Percentiles rank a stretch among this genome's conserved stretches.
phyloP scores from a whole-genome alignment of 2,797 vertebrate genomes.

The Pangasius macronema region DNA sequence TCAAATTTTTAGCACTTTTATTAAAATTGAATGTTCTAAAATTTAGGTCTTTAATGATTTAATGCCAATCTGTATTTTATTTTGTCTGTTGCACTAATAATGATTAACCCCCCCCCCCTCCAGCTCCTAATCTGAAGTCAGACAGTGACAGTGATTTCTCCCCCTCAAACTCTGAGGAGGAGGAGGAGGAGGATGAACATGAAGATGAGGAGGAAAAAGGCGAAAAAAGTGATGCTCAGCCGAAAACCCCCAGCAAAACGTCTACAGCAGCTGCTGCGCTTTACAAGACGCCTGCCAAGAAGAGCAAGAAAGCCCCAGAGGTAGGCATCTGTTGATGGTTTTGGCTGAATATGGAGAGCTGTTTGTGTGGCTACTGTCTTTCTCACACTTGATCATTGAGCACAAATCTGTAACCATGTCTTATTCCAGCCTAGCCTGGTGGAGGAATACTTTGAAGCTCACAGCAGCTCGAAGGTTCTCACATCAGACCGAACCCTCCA shows the following conservation, averaged over 20 bases:
- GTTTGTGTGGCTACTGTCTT: background rate
- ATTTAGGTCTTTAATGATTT: background rate
- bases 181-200: conserved; percentile 50
- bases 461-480: conserved; percentile 92
- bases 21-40: background rate
- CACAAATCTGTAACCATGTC: background rate
- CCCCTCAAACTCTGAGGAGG: conserved; percentile 82
- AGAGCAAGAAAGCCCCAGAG: conserved; percentile 74
- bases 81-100: background rate
- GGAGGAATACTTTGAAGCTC: conserved; percentile 96
- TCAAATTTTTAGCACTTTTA: background rate
- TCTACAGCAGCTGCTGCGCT: conserved; percentile 64
- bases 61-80: background rate
- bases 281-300: conserved; percentile 82
- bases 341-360: background rate
- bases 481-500: conserved; percentile 93
- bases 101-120: background rate
- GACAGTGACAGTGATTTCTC: conserved; percentile 95
- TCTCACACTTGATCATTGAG: background rate
- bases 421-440: conserved; percentile 79
- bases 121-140: conserved; percentile 79
- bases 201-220: conserved; percentile 63
- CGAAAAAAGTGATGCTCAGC: conserved; percentile 61
- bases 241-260: conserved; percentile 64
- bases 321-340: conserved; percentile 13